Evolutionary conservation across 2,113 vertebrate species (phyloP).

Genomic region (Glaucidium brasilianum): DNA sequence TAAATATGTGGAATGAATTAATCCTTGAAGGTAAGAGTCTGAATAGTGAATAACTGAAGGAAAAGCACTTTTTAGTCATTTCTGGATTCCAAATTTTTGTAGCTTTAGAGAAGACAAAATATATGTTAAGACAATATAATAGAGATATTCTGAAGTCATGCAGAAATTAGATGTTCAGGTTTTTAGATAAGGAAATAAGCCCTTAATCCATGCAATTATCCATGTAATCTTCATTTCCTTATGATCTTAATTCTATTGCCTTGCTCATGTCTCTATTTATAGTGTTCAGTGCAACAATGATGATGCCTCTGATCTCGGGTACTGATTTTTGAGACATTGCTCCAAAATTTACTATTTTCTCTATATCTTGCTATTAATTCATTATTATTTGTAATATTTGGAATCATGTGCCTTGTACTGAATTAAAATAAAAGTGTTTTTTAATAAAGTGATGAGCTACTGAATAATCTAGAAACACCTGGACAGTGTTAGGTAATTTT

Average conservation of each 20-base stretch:
- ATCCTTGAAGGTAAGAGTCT: neutral
- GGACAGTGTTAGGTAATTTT: neutral
- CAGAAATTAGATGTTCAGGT: neutral
- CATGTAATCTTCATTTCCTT: neutral
- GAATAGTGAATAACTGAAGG: neutral
- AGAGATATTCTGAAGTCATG: neutral
- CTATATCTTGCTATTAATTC: neutral
- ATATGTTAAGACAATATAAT: neutral
- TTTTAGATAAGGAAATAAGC: neutral
- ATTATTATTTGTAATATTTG: neutral
- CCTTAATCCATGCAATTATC: neutral
- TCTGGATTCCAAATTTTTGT: neutral
- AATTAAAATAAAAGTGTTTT: neutral
- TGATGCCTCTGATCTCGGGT: neutral
- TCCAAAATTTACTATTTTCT: neutral
- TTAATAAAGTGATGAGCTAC: neutral
- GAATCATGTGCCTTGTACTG: neutral
- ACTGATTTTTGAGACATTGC: neutral
- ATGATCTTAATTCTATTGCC: neutral
- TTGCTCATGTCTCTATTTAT: neutral
- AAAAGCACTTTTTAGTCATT: neutral
- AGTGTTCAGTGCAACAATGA: neutral
- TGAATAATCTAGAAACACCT: conserved; percentile 7
- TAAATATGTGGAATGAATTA: neutral
- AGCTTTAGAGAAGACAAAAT: neutral